Base-by-base conservation (phyloP, 2,888 invertebrate species). In the Thysanoteuthis rhombus region DNA sequence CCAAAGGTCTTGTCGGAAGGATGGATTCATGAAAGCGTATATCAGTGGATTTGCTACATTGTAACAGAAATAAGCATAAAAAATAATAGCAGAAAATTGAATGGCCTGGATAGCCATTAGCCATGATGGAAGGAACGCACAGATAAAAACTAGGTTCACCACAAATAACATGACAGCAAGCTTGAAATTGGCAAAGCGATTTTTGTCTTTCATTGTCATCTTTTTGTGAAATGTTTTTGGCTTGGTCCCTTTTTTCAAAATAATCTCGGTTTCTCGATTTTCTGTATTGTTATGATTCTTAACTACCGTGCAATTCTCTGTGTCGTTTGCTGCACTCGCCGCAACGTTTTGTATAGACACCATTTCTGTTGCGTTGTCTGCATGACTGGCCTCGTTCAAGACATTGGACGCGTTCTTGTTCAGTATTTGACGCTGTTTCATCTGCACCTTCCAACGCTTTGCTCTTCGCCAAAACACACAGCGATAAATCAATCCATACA, bases 101-200 rank as follows among this genome's bases (percentile, higher is more conserved):
- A 96, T 95, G 22, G 95, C 89, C 75, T 94, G 38, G 45, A 95
- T 92, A n/a, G 95, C 94, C 95, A 95, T 95, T 4, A 96, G 94
- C 93, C 94, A 95, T 40, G 96, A 95, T 10, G 96, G 96, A 39
- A 95, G 93, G 94, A 95, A 96, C 19, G 96, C 96, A 36, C 96
- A 94, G 40, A 96, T 94, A 93, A 96, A 96, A 91, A 96, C 95
- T 3, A 96, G 94, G 45, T 95, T 96, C 28, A 96, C 96, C 28
- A 96, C 96, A 94, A 96, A 96, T 94, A 96, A 94, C 96, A 96
- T 96, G 47, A 95, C 95, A 32, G 96, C 96, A 39, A 96, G 96
- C 93, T 96, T 96, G 40, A 96, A 94, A 94, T 96, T 96, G 39
- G 94, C 94, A n/a, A 93, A 92, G 19, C 93, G 93, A 92, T 94